Percentiles rank a stretch among this genome's conserved stretches.
Evolutionary conservation across 1,140 invertebrate species (phyloP).

Genomic region (Tetramorium simillimum): DNA sequence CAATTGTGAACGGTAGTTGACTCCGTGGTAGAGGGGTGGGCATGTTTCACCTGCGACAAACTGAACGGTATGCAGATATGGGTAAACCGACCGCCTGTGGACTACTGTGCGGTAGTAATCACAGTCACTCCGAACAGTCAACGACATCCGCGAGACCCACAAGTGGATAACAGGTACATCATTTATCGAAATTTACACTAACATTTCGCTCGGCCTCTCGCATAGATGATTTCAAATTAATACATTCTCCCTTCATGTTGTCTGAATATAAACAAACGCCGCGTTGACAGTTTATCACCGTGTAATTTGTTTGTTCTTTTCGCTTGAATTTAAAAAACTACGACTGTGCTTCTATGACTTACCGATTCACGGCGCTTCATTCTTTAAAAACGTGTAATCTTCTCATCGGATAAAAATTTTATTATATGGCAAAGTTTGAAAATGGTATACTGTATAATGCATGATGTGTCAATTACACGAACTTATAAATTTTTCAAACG

Average conservation of each 20-base stretch:
- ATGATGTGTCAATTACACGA: not conserved
- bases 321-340: not conserved
- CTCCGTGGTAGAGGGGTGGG: slow-evolving; percentile 61
- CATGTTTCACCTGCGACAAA: slow-evolving; percentile 68
- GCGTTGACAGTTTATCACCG: not conserved
- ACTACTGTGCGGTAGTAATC: slow-evolving; percentile 72
- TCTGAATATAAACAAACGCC: not conserved
- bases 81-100: slow-evolving; percentile 65
- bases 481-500: not conserved
- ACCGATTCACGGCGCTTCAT: not conserved
- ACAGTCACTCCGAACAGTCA: slow-evolving; percentile 70
- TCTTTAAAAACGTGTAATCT: not conserved
- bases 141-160: slow-evolving; percentile 62
- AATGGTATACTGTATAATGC: not conserved
- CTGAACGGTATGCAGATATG: slow-evolving; percentile 71
- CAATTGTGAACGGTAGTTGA: slow-evolving; percentile 69
- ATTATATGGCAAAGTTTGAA: not conserved
- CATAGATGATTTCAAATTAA: not conserved
- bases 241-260: not conserved
- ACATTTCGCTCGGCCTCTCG: not conserved
- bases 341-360: no score
- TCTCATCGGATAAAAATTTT: not conserved
- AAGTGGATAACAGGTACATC: slow-evolving; percentile 61
- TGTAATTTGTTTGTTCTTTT: not conserved
- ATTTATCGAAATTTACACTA: slow-evolving; percentile 12